Conservation (phyloP, 2,797 vertebrate genomes). For the Glossophaga mutica region DNA sequence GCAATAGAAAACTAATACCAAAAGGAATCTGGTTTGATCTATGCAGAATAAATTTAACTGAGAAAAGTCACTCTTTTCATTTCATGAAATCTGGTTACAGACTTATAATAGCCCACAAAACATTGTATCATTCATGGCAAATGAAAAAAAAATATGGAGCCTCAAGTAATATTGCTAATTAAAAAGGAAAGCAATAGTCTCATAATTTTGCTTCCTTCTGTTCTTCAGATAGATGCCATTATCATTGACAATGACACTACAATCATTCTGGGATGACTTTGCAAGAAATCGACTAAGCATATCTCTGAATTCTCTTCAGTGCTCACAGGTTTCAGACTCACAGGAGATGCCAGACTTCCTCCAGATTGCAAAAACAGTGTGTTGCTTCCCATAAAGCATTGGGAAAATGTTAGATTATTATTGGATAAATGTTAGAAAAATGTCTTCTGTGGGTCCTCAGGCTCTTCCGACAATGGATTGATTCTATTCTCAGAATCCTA, state of each 20-base stretch:
- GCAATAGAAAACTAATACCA: slow-evolving; percentile 1
- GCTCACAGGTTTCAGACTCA: slow-evolving; percentile 2
- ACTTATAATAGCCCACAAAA: slow-evolving; percentile 46
- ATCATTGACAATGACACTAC: slow-evolving; percentile 22
- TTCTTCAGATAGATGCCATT: slow-evolving; percentile 23
- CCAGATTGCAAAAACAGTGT: not conserved
- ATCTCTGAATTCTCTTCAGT: not conserved
- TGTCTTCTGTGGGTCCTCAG: not conserved
- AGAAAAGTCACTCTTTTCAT: slow-evolving; percentile 16
- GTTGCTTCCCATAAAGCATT: too few species aligned
- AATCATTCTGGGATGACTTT: slow-evolving; percentile 50
- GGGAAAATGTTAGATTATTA: not conserved
- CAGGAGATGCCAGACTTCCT: not conserved
- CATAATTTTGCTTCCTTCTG: slow-evolving; percentile 52
- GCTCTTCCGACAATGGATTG: not conserved
- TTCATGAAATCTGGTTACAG: slow-evolving; percentile 48
- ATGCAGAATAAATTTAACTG: slow-evolving; percentile 54
- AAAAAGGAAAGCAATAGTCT: slow-evolving; percentile 52
- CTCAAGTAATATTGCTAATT: slow-evolving; percentile 58
- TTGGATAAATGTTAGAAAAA: too few species aligned
- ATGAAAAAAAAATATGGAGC: slow-evolving; percentile 33
- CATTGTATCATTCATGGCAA: slow-evolving; percentile 25
- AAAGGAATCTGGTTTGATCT: slow-evolving; percentile 35
- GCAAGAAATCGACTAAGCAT: slow-evolving; percentile 27
- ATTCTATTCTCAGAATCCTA: not conserved